phyloP scores from a whole-genome alignment of 2,888 invertebrate species.

The Pristionchus japonicus region DNA sequence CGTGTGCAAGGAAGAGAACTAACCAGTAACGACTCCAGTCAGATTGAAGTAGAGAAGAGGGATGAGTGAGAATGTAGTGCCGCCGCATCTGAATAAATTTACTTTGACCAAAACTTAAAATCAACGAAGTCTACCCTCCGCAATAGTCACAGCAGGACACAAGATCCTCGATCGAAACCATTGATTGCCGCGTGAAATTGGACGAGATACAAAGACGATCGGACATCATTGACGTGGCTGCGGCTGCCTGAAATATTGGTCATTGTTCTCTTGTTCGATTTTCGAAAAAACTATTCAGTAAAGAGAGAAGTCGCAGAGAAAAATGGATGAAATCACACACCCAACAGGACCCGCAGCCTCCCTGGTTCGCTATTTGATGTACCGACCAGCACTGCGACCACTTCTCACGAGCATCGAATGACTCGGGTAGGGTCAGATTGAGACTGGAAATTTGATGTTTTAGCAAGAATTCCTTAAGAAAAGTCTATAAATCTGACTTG shows the following conservation, averaged over 20 bases:
- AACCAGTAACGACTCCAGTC: slow-evolving; percentile 54
- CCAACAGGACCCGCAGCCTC: slow-evolving; percentile 3
- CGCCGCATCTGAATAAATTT: slow-evolving; percentile 54
- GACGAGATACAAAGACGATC: slow-evolving; percentile 76
- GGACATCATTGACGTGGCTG: slow-evolving; percentile 61
- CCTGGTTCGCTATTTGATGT: background rate
- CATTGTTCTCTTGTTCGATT: too few relatives aligned
- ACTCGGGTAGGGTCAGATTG: background rate
- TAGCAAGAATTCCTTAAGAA: too few relatives aligned
- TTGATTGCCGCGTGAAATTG: slow-evolving; percentile 67
- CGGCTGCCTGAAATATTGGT: slow-evolving; percentile 50
- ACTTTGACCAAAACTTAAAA: background rate
- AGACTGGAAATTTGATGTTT: too few relatives aligned
- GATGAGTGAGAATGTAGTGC: slow-evolving; percentile 55
- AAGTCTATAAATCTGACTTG: background rate
- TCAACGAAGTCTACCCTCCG: slow-evolving; percentile 73
- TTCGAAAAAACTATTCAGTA: too few relatives aligned
- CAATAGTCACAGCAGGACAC: slow-evolving; percentile 74
- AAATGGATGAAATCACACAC: too few relatives aligned
- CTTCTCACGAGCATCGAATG: background rate
- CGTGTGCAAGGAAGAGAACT: too few relatives aligned
- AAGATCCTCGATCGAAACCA: slow-evolving; percentile 75
- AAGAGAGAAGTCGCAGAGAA: too few relatives aligned
- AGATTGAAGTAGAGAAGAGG: slow-evolving; percentile 60
- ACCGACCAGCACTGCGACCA: background rate